Percentiles rank a stretch among this genome's conserved stretches.
Conservation (phyloP, 2,888 invertebrate genomes). For the Eupeodes luniger region DNA sequence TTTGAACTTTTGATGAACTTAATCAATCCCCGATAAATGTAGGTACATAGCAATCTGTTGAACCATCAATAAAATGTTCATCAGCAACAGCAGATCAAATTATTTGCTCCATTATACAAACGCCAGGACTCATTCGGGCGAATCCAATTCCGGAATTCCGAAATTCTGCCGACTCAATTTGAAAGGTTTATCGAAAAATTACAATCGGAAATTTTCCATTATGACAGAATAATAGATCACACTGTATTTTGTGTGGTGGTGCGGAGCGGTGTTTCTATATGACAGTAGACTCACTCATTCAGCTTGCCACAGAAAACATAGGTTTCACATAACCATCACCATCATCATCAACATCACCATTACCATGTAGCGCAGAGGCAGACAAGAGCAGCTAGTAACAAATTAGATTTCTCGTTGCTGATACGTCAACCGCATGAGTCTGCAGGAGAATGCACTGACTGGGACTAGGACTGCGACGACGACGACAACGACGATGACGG, state of each 20-base stretch:
- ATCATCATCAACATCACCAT: slow-evolving; percentile 3
- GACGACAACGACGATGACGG: too few relatives aligned
- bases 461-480: too few relatives aligned
- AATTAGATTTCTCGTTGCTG: slow-evolving; percentile 63
- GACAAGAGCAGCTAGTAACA: slow-evolving; percentile 42
- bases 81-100: slow-evolving; percentile 48
- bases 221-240: slow-evolving; percentile 69
- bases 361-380: slow-evolving; percentile 11
- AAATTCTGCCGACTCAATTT: slow-evolving; percentile 61
- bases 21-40: background rate
- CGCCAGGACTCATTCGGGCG: slow-evolving; percentile 41
- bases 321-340: slow-evolving; percentile 26
- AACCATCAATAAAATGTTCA: slow-evolving; percentile 40
- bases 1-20: slow-evolving; percentile 40
- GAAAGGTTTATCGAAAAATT: slow-evolving; percentile 69
- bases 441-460: slow-evolving; percentile 43
- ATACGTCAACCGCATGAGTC: slow-evolving; percentile 66
- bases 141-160: slow-evolving; percentile 52
- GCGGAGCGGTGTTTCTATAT: background rate
- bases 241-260: background rate
- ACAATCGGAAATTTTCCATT: slow-evolving; percentile 65
- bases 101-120: slow-evolving; percentile 62
- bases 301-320: slow-evolving; percentile 42
- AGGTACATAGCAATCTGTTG: slow-evolving; percentile 25
- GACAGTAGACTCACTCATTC: background rate